A percentile compares a stretch with the other conserved stretches of the same genome.
Conservation (phyloP, 2,888 invertebrate genomes). For the Conus canariensis region DNA sequence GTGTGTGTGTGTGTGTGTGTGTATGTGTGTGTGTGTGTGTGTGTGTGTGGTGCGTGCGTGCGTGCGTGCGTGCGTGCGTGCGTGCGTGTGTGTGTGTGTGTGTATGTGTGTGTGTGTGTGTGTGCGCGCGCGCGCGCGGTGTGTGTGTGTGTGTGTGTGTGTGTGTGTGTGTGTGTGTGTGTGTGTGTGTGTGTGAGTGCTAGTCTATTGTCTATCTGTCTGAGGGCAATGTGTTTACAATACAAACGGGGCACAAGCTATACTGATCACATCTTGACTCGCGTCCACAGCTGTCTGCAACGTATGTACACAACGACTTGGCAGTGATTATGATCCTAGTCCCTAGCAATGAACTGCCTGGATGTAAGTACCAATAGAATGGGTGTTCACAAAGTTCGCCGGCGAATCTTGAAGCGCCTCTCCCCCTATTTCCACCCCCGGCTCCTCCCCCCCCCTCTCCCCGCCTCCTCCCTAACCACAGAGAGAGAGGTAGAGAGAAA, state of each 20-base stretch:
- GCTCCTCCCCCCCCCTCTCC: too few species aligned
- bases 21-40: neutral
- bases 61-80: neutral
- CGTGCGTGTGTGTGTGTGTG: neutral
- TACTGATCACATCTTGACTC: too few species aligned
- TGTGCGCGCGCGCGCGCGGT: neutral
- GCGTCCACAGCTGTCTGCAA: too few species aligned
- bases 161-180: neutral
- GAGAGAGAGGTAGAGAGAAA: too few species aligned
- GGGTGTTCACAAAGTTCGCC: too few species aligned
- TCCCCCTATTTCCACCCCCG: too few species aligned
- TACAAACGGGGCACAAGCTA: too few species aligned
- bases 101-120: neutral
- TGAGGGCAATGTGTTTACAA: neutral
- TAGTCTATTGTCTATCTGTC: neutral
- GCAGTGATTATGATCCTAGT: too few species aligned
- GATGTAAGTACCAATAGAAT: neutral
- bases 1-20: constrained; percentile 14
- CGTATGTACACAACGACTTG: too few species aligned
- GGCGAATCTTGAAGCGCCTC: too few species aligned
- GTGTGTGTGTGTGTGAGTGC: neutral
- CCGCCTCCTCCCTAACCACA: too few species aligned
- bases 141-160: constrained; percentile 3
- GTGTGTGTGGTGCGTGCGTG: neutral
- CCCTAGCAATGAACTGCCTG: neutral